Evolutionary conservation across 2,888 invertebrate species (phyloP).

Genomic region (Scaptomyza parva): DNA sequence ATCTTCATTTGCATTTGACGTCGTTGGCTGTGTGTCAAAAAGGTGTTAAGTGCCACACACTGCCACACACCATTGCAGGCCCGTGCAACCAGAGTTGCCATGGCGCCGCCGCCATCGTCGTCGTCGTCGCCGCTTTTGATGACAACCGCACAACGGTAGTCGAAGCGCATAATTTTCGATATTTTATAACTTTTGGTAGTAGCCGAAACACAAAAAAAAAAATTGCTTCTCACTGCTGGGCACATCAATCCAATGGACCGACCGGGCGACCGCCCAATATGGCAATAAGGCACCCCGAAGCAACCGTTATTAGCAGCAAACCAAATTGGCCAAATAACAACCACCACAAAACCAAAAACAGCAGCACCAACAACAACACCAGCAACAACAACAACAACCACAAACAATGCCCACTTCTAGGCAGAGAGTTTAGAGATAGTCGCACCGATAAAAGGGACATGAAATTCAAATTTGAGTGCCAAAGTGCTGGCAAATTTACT

Average conservation of each 20-base stretch:
- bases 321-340: slow-evolving; percentile 65
- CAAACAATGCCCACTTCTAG: slow-evolving; percentile 59
- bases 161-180: slow-evolving; percentile 78
- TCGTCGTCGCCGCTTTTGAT: slow-evolving; percentile 75
- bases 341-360: slow-evolving; percentile 10
- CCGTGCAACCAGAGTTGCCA: slow-evolving; percentile 27
- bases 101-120: slow-evolving; percentile 62
- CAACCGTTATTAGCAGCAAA: slow-evolving; percentile 71
- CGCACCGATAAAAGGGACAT: slow-evolving; percentile 82
- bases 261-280: slow-evolving; percentile 67
- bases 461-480: slow-evolving; percentile 79
- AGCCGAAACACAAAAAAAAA: slow-evolving; percentile 30
- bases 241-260: slow-evolving; percentile 69
- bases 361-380: slow-evolving; percentile 33
- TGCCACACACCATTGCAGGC: slow-evolving; percentile 21
- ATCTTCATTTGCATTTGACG: slow-evolving; percentile 82
- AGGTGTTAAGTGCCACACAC: slow-evolving; percentile 78
- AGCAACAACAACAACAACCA: slow-evolving; percentile 33
- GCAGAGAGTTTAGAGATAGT: slow-evolving; percentile 62
- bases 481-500: slow-evolving; percentile 69
- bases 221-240: slow-evolving; percentile 43
- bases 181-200: slow-evolving; percentile 69
- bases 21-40: slow-evolving; percentile 79
- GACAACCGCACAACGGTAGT: slow-evolving; percentile 69
- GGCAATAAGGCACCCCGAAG: slow-evolving; percentile 58